Conservation (phyloP, 2,888 invertebrate genomes). For the Calephelis perditalis region DNA sequence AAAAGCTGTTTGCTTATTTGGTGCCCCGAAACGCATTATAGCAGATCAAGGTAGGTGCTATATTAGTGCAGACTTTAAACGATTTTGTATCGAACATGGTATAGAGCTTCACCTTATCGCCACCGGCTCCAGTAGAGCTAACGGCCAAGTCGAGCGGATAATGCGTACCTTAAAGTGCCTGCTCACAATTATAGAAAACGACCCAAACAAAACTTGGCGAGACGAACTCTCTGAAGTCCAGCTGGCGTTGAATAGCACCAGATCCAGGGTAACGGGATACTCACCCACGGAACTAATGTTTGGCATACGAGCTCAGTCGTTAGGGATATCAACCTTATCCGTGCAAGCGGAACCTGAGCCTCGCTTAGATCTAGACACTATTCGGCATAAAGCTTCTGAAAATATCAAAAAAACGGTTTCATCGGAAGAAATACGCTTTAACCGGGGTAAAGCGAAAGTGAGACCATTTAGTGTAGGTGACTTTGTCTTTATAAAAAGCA, state of each 20-base stretch:
- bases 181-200: slow-evolving; percentile 26
- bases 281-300: slow-evolving; percentile 29
- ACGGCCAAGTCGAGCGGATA: too few species aligned
- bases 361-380: not conserved
- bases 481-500: slow-evolving; percentile 27
- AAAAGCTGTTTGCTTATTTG: slow-evolving; percentile 27
- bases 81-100: slow-evolving; percentile 20
- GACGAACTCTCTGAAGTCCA: slow-evolving; percentile 30
- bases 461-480: slow-evolving; percentile 25
- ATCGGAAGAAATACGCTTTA: slow-evolving; percentile 8
- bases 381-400: not conserved
- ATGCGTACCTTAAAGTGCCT: slow-evolving; percentile 32
- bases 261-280: slow-evolving; percentile 26
- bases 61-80: slow-evolving; percentile 20
- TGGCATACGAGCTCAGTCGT: not conserved
- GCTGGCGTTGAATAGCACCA: slow-evolving; percentile 30
- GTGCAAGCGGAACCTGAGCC: not conserved
- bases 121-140: slow-evolving; percentile 22
- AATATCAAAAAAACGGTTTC: not conserved
- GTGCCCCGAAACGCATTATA: slow-evolving; percentile 25
- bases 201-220: slow-evolving; percentile 19
- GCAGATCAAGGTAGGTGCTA: slow-evolving; percentile 19
- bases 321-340: not conserved
- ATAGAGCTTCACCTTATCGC: slow-evolving; percentile 34
- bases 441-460: slow-evolving; percentile 19